Evolutionary conservation across 2,797 vertebrate species (phyloP), one percentile per base, ranked within the genome.

Genomic region (Linurgus olivaceus): DNA sequence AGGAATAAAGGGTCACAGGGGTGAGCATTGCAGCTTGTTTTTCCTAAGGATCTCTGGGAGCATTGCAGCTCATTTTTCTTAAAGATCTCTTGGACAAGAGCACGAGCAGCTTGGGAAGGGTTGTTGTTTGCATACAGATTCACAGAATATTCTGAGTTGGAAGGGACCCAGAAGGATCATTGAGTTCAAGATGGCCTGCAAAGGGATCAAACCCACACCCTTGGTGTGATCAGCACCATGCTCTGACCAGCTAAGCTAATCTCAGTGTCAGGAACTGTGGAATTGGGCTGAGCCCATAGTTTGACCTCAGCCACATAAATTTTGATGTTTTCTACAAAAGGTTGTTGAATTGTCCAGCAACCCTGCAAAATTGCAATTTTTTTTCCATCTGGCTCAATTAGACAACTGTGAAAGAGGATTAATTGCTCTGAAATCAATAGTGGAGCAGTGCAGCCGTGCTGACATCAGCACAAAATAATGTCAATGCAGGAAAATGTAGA

Each of bases 371-470:
- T 28, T 5, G 24, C 8, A n/a, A 8, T 11, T 35, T 28, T 67
- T 86, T 58, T 61, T 48, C 24, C 37, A 63, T 52, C 67, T 76
- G 51, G 45, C 52, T 91, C 67, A 71, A 24, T 91, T 87, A 93
- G n/a, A 54, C 40, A 89, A 13, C 42, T 66, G 50, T 83, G 83
- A 96, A 95, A 90, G 35, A 77, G 72, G 75, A 80, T 89, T 93
- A 86, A 87, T 87, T 91, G 38, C 40, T 38, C 65, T 58, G 68
- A 84, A 94, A 92, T 95, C 87, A 76, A 61, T 88, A 72, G 19
- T 66, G 26, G 62, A 86, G 24, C 40, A 59, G 37, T 83, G 65
- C 23, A 58, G 58, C 78, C 1, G 14, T 78, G 73, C 75, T 93
- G 89, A 93, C 62, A 65, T 89, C 92, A 92, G 47, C 86, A 80